Base-by-base conservation (phyloP, 1,140 invertebrate species). In the Nebria ingens region DNA sequence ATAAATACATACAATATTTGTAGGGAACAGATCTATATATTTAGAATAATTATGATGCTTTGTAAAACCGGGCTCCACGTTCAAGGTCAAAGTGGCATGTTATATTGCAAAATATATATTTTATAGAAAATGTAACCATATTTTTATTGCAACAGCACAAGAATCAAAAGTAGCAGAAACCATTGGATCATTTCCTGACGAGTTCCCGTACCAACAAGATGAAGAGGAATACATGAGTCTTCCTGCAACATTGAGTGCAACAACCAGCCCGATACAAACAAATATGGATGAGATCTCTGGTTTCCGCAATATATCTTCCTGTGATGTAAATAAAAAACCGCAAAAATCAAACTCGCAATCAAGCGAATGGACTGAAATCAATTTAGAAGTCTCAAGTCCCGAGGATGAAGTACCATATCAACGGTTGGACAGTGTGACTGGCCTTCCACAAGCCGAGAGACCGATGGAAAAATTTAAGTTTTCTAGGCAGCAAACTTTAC, bases 291-390 rank as follows among this genome's bases (percentile, higher is more conserved):
- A 67, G 13, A 64, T 73, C 13, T 69, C 72, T 13, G 74, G 72
- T 49, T 67, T 62, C 51, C 57, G 59, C 19, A 65, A 58, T 58
- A 34, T 34, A 34, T 34, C 25, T 34, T 34, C 25, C 21, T 21
- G 21, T 21, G 17, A 21, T n/a, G 21, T 21, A 15, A 15, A 11
- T n/a, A 13, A 12, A 49, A 52, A 19, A 21, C 13, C 20, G 23
- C 12, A n/a, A 52, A 52, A 52, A 25, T 1, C 15, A 19, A 21
- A 34, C 25, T 34, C 25, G 25, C 25, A 64, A 19, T 68, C 68
- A 1, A 76, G 73, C 59, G 77, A 76, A 42, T 79, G 76, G 75
- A 78, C 75, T 0, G 77, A 79, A 66, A 78, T 72, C 49, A 71
- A 70, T 64, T 58, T 72, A 56, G 76, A 78, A 55, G 73, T 74